phyloP scores from a whole-genome alignment of 2,113 vertebrate genomes.

The Poeciliopsis retropinna region DNA sequence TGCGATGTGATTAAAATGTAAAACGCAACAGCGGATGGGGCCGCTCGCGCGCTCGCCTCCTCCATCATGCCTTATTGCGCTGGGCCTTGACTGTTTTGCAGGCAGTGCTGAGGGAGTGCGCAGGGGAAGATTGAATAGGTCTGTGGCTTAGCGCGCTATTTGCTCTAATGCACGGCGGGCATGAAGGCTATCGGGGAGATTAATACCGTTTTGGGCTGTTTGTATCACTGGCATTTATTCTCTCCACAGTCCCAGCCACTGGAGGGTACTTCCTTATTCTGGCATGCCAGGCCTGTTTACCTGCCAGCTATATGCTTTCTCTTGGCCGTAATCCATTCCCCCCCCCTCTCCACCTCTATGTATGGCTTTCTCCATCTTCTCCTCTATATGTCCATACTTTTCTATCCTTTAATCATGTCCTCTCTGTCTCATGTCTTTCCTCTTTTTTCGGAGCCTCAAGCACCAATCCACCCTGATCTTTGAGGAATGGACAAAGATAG shows the following conservation, averaged over 20 bases:
- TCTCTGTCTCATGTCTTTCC: slow-evolving; percentile 7
- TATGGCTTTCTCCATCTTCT: not conserved
- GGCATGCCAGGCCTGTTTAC: slow-evolving; percentile 49
- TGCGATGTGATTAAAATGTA: slow-evolving; percentile 80
- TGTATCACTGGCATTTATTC: slow-evolving; percentile 78
- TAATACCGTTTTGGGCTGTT: slow-evolving; percentile 76
- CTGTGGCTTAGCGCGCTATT: slow-evolving; percentile 68
- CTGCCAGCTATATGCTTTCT: slow-evolving; percentile 42
- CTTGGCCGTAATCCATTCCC: slow-evolving; percentile 15
- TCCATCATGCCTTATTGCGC: slow-evolving; percentile 76
- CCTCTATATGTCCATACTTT: slow-evolving; percentile 11
- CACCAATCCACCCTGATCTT: slow-evolving; percentile 3
- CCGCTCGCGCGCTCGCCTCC: slow-evolving; percentile 38
- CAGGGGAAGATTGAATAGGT: slow-evolving; percentile 69
- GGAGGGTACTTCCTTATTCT: slow-evolving; percentile 62
- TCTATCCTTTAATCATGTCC: slow-evolving; percentile 26
- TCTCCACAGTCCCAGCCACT: slow-evolving; percentile 68
- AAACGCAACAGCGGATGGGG: slow-evolving; percentile 56
- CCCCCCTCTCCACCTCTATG: not conserved
- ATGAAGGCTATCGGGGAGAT: slow-evolving; percentile 76
- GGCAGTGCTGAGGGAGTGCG: slow-evolving; percentile 55
- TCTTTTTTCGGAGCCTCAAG: slow-evolving; percentile 1
- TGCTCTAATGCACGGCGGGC: slow-evolving; percentile 71
- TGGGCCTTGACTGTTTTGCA: slow-evolving; percentile 65
- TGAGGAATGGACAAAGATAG: slow-evolving; percentile 5